Evolutionary conservation across 2,888 invertebrate species (phyloP), one percentile per base, ranked within the genome.

Genomic region (Trachelus iudaicus): DNA sequence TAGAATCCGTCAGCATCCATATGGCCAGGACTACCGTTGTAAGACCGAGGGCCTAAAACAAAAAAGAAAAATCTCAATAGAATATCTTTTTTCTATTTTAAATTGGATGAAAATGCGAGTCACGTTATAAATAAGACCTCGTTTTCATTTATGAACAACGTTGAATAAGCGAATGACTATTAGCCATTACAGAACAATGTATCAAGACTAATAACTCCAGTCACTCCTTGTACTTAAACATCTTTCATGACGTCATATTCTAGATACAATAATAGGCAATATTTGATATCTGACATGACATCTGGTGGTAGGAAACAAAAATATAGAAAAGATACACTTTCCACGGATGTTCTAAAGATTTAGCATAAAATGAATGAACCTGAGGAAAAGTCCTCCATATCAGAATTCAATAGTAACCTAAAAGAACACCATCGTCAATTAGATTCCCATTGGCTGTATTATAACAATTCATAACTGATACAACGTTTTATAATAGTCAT

Each of bases 1-100:
- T 94, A 73, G 95, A 95, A 89, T 96, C 96, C 73, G 95, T 93
- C 75, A 96, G 92, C 92, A 97, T 94, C 96, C 96, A 97, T 92
- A 96, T 92, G 80, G 96, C 95, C 30, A 96, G 92, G 34, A 94
- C 94, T 37, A 96, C 93, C 76, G 95, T 94, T 30, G 94, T 93
- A 78, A 96, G 90, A 69, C 97, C 96, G 82, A 95, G 93, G 75
- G 96, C 90, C 97, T 97, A 92, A 78, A 94, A 93, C 83, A 82
- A 40, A 31, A n/a, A 33, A 34, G 33, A 30, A 6, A 68, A 71
- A 78, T 73, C n/a, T 71, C 40, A 71, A 69, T 37, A 69, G 13
- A 75, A 73, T 73, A 35, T 76, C 56, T 56, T 56, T 40, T 30
- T 30, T 0, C 40, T 37, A 2, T 56, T 35, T 37, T 69, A 68